Evolutionary conservation across 2,888 invertebrate species (phyloP).

Genomic region (Eristalis arbustorum): DNA sequence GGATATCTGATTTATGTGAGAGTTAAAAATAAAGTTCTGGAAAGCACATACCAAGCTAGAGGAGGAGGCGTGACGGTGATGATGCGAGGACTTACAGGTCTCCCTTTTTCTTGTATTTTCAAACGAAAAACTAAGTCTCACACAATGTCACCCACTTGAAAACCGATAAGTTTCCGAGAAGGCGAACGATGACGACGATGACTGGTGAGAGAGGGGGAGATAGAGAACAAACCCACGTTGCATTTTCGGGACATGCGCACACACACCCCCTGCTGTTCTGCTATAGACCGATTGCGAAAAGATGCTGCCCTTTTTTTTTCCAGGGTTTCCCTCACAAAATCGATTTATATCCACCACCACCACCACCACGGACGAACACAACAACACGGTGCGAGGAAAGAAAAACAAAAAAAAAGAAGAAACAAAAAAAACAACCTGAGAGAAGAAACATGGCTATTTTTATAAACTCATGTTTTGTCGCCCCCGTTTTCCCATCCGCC

Average conservation of each 20-base stretch:
- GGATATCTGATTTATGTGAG: background rate
- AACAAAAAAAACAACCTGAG: constrained; percentile 1
- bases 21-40: background rate
- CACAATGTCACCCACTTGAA: constrained; percentile 55
- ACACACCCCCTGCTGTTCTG: background rate
- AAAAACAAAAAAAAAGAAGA: constrained; percentile 25
- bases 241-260: constrained; percentile 59
- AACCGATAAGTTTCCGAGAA: constrained; percentile 38
- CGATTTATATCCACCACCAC: constrained; percentile 41
- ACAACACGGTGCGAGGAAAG: constrained; percentile 8
- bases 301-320: constrained; percentile 50
- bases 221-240: constrained; percentile 52
- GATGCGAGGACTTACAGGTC: too few relatives aligned
- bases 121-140: constrained; percentile 26
- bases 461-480: constrained; percentile 4
- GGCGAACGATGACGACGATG: constrained; percentile 3
- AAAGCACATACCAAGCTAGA: background rate
- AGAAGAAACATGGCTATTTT: constrained; percentile 59
- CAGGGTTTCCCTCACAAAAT: constrained; percentile 48
- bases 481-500: background rate
- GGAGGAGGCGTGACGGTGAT: background rate
- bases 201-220: background rate
- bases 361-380: constrained; percentile 22
- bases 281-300: constrained; percentile 51
- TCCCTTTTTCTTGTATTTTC: too few relatives aligned